Percentiles rank a stretch among this genome's conserved stretches.
Conservation (phyloP, 2,113 vertebrate genomes). For the Ramphastos sulfuratus region DNA sequence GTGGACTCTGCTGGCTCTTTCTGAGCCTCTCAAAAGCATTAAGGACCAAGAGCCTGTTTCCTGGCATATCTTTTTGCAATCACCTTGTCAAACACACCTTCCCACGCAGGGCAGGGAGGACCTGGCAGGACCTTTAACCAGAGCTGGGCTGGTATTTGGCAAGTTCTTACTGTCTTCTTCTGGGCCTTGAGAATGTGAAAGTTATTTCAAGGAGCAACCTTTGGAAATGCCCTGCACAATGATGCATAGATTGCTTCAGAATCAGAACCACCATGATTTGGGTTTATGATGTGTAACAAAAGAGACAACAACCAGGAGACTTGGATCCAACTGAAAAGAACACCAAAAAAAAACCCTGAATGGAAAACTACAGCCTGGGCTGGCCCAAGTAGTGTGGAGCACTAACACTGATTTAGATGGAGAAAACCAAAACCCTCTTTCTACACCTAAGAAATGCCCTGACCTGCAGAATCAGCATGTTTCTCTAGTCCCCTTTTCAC, state of each 20-base stretch:
- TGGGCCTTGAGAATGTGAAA: not conserved
- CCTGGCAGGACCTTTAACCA: not conserved
- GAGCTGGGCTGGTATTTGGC: not conserved
- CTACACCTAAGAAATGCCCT: not conserved
- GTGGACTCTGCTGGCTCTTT: not conserved
- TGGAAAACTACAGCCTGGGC: not conserved
- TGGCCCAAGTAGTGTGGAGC: not conserved
- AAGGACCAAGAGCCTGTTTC: not conserved
- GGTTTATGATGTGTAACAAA: not conserved
- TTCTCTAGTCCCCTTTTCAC: not conserved
- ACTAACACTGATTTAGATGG: accelerated
- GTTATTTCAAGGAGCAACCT: not conserved
- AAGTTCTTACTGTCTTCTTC: accelerated
- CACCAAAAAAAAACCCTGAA: not conserved
- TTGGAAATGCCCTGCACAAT: not conserved
- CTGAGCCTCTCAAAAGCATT: not conserved
- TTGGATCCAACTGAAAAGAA: not conserved
- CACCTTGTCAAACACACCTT: not conserved
- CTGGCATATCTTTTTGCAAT: not conserved
- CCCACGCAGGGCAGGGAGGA: not conserved
- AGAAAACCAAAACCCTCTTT: not conserved
- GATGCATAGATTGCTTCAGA: not conserved
- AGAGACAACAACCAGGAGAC: not conserved
- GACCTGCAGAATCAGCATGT: accelerated
- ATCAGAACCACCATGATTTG: accelerated